Evolutionary conservation across 2,888 invertebrate species (phyloP).

Genomic region (Caprella mutica): DNA sequence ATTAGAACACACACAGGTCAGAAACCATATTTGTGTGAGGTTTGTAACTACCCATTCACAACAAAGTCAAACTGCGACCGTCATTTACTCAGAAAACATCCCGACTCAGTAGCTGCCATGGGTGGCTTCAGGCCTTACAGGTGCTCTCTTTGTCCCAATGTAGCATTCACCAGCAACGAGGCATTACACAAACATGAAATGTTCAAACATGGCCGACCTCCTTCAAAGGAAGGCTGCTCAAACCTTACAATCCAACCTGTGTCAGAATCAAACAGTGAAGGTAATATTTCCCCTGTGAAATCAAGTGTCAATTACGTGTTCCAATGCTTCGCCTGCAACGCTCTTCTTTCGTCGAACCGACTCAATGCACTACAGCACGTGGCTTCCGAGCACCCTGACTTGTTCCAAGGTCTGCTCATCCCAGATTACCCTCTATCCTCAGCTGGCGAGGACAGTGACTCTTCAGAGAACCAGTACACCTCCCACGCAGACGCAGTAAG

Average conservation of each 20-base stretch:
- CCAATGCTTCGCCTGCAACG: slow-evolving; percentile 30
- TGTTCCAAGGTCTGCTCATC: slow-evolving; percentile 2
- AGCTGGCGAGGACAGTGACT: neutral
- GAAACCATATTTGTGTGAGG: slow-evolving; percentile 89
- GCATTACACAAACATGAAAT: slow-evolving; percentile 32
- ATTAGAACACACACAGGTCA: slow-evolving; percentile 89
- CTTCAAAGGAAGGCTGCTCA: slow-evolving; percentile 20
- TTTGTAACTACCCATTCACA: slow-evolving; percentile 84
- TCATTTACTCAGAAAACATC: slow-evolving; percentile 78
- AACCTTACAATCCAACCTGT: slow-evolving; percentile 8
- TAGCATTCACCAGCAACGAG: slow-evolving; percentile 32
- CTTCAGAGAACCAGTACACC: neutral
- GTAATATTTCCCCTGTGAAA: neutral
- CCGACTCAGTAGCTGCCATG: slow-evolving; percentile 38
- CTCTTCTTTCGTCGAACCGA: slow-evolving; percentile 13
- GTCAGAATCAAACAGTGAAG: neutral
- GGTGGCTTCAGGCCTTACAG: slow-evolving; percentile 28
- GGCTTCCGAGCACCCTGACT: slow-evolving; percentile 23
- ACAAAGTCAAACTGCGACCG: slow-evolving; percentile 96
- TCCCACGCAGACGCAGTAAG: slow-evolving; percentile 24
- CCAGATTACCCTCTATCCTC: too few species aligned
- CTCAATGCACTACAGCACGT: slow-evolving; percentile 18
- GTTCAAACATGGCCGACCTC: slow-evolving; percentile 33
- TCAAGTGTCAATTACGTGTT: too few species aligned
- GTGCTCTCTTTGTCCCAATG: slow-evolving; percentile 29